Base-by-base conservation (phyloP, 2,797 vertebrate genomes). In the Buceros bicornis region DNA sequence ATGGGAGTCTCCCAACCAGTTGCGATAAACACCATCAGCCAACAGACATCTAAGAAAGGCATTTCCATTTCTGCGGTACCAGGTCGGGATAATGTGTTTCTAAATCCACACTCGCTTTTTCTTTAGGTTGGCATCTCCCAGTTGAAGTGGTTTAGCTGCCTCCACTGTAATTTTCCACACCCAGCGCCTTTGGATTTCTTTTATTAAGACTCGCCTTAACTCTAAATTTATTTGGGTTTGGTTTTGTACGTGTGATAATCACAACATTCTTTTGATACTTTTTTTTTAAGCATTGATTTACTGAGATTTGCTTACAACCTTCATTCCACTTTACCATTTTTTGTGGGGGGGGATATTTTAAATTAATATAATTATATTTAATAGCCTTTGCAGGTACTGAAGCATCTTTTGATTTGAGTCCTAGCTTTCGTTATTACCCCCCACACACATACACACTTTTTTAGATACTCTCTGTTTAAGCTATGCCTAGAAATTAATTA, bases 341-440 rank as follows among this genome's bases (percentile, higher is more conserved):
- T 92, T 89, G 43, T 95, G 91, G 10, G 77, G 79, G 88, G 95
- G 90, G 95, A 95, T 93, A 89, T 94, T 95, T 94, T 77, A 95
- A 95, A 97, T 97, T 78, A 89, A 94, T 97, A 92, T 95, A 97
- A 97, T 97, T 97, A 97, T 48, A 50, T 91, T 97, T 97, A 97
- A 97, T 95, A 95, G 86, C 92, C 85, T 90, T 66, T 94, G 86
- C 93, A 94, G 78, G 86, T 74, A 95, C 92, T 90, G 67, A 95
- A 95, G 88, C 86, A 94, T 67, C 90, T 93, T 97, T 97, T 97
- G 96, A 97, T 97, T 97, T 77, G 91, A 90, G 81, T 94, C 88
- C 93, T 95, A 76, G 82, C 94, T 94, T 95, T 95, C 0, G 14
- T 95, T 95, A 92, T 90, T 95, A 95, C 93, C 91, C 87, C 94